Evolutionary conservation across 2,797 vertebrate species (phyloP), one percentile per base, ranked within the genome.

Genomic region (Rhincodon typus): DNA sequence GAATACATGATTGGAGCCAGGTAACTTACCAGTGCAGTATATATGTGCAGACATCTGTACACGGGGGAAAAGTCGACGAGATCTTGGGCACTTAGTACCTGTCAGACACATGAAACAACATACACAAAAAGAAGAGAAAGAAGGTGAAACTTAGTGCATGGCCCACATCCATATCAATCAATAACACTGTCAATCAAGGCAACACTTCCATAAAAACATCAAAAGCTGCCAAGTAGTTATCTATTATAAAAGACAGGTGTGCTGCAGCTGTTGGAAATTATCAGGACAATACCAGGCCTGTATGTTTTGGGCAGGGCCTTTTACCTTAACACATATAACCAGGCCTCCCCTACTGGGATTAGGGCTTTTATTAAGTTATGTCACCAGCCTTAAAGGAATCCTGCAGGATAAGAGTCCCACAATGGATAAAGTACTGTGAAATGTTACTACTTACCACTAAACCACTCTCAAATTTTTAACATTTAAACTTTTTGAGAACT

Each of bases 41-140:
- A 99, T 97, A 99, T 99, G 96, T 99, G 99, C 42, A 99, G 97
- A 97, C 99, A 99, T 62, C 99, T 98, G 97, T 99, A 99, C 12
- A 99, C 99, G 0, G 99, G 99, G 1, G 99, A 99, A 97, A 99
- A 99, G 96, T 99, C 99, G 97, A 99, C 99, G 97, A 99, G 96
- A 90, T 99, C 99, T 95, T 99, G 99, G 79, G 99, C 98, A 50
- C 98, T 99, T 0, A 98, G 98, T 10, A 99, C 98, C 99, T 99
- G 95, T 0, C 96, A 95, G 97, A 95, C 0, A 88, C 0, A 96
- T 72, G 1, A 46, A 95, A 84, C 34, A 38, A 96, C 57, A 96
- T 12, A 94, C 42, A 57, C 23, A 94, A 90, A 95, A 96, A 95
- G 77, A 30, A 96, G 93, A 94, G 72, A 53, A 95, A 96, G 72